These are phyloP conservation scores for Ichneumoninae sp. DNA, from an alignment of 2,888 invertebrate genomes.

Conservation along the genomic window DNA sequence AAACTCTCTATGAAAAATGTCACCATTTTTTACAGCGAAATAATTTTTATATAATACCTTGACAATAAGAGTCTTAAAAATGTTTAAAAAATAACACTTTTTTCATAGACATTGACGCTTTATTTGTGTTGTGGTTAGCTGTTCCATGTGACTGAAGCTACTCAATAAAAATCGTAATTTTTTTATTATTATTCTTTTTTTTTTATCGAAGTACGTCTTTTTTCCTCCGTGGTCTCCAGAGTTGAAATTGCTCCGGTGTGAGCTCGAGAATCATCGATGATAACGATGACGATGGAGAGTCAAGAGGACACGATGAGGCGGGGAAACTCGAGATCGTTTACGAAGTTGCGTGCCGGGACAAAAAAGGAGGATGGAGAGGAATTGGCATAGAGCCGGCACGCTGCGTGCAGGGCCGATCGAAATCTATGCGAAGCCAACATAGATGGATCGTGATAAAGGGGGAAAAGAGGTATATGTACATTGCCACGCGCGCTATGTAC, in stretches of 20 bases:
- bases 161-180: too few species aligned
- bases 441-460: conserved; percentile 24
- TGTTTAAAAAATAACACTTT: too few species aligned
- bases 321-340: conserved; percentile 56
- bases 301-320: conserved; percentile 46
- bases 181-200: too few species aligned
- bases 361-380: conserved; percentile 16
- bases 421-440: conserved; percentile 54
- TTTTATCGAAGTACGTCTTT: too few species aligned
- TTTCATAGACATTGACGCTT: too few species aligned
- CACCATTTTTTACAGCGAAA: not conserved
- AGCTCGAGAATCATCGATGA: conserved; percentile 43
- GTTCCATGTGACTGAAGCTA: too few species aligned
- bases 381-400: conserved; percentile 13
- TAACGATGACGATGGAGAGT: conserved; percentile 28
- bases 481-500: conserved; percentile 19
- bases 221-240: not conserved
- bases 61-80: not conserved
- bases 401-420: conserved; percentile 43
- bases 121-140: too few species aligned
- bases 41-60: not conserved
- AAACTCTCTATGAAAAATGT: conserved; percentile 12
- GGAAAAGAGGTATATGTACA: conserved; percentile 4
- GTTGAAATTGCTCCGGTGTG: conserved; percentile 2
- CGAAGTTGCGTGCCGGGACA: conserved; percentile 7